Evolutionary conservation across 2,113 vertebrate species (phyloP), one percentile per base, ranked within the genome.

Genomic region (Echinops telfairi): DNA sequence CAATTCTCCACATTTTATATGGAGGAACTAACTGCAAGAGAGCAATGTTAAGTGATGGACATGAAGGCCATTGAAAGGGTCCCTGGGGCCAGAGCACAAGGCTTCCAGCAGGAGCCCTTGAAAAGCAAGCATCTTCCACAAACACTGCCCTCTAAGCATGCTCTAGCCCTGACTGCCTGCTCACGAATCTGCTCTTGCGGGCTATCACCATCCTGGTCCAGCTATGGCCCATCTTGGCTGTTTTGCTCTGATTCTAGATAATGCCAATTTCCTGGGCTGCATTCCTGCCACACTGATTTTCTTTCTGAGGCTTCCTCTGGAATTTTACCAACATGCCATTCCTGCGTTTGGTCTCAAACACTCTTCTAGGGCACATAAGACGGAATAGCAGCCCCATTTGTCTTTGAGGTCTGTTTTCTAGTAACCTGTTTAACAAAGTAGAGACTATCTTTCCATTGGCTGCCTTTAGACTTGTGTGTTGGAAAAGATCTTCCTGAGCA

Each of bases 341-440:
- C 12, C 62, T 85, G 29, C 68, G 11, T 91, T 79, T 86, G 58
- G 6, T 31, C 40, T 85, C 62, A 40, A 8, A 57, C 36, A 27
- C n/a, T 75, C 84, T 43, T 91, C 25, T 76, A 23, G 38, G 12
- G 47, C 64, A 29, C 20, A 2, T 47, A 16, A 68, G 33, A 3
- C 3, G 3, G 8, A 20, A 62, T 23, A 62, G 60, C 38, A 47
- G 16, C 3, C 22, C 57, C 40, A 33, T 11, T 86, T 88, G 40
- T 25, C 17, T 90, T 77, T 2, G 27, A 0, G 1, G 15, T 6
- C 17, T 89, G 60, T 20, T 85, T 71, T 73, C n/a, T 84, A 20
- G 66, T 79, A 40, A 53, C 2, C 78, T 38, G 86, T 40, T 38
- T 84, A 95, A 91, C 47, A 85, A 83, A 31, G 83, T 31, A n/a